Conservation (phyloP, 2,113 vertebrate species). For the Pterocles burchelli region DNA sequence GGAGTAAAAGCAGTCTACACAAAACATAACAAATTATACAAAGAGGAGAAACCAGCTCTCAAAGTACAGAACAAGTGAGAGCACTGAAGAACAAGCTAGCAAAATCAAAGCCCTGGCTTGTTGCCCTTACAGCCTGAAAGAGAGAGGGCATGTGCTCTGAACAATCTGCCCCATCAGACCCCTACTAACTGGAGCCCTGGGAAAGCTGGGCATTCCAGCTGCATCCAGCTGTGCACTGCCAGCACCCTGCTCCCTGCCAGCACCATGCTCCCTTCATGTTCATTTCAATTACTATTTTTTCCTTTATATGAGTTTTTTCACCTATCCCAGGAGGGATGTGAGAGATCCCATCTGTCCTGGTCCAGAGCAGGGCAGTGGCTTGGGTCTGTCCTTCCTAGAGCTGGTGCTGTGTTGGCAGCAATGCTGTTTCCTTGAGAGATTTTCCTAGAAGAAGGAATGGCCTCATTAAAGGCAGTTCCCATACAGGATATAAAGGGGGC, state of each 20-base stretch:
- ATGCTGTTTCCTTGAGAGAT: neutral
- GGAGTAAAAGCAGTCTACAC: neutral
- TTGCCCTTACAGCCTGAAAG: neutral
- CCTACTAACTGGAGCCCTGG: neutral
- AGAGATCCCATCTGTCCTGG: neutral
- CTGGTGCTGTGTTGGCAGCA: neutral
- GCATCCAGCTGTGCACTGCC: rapidly evolving
- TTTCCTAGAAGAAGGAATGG: neutral
- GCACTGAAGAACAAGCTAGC: neutral
- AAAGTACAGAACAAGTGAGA: neutral
- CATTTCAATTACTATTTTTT: neutral
- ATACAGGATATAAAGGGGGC: neutral
- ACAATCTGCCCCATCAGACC: neutral
- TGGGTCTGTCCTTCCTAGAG: neutral
- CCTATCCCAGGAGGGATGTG: neutral
- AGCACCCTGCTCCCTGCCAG: neutral
- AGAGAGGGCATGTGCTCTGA: neutral
- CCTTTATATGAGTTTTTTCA: neutral
- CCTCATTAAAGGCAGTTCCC: neutral
- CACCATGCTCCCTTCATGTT: neutral
- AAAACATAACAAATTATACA: neutral
- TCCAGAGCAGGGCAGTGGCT: neutral
- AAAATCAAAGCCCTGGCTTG: neutral
- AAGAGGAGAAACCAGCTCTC: neutral
- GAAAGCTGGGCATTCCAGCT: neutral